Conservation (phyloP, 2,888 invertebrate genomes). For the Buathra laborator region DNA sequence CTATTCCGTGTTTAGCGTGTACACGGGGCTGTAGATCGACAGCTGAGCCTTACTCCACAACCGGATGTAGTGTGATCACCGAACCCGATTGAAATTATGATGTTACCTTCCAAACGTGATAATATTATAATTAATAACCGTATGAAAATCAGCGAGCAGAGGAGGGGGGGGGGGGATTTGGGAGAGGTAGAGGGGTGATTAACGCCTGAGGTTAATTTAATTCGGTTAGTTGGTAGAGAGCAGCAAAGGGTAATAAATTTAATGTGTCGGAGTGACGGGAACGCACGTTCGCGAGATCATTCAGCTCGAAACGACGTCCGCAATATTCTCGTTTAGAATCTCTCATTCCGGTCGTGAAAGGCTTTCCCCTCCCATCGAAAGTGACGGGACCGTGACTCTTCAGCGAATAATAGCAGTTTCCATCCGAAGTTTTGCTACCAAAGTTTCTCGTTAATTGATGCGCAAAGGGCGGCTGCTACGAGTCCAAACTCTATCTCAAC, state of each 20-base stretch:
- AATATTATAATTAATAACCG: constrained; percentile 55
- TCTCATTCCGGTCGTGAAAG: constrained; percentile 2
- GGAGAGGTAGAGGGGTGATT: background rate
- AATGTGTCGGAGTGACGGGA: constrained; percentile 21
- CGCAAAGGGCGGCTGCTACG: constrained; percentile 67
- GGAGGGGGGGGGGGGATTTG: background rate
- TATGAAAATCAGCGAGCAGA: constrained; percentile 4
- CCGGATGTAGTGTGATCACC: constrained; percentile 48
- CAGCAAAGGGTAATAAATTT: constrained; percentile 41
- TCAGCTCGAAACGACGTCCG: constrained; percentile 41
- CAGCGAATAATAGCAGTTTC: constrained; percentile 78
- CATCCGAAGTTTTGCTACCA: constrained; percentile 77
- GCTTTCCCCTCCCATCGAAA: constrained; percentile 3
- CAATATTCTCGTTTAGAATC: constrained; percentile 15
- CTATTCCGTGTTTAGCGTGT: constrained; percentile 5
- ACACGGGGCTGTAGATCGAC: background rate
- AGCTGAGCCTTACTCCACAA: constrained; percentile 20
- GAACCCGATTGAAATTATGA: constrained; percentile 47
- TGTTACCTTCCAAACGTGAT: constrained; percentile 38
- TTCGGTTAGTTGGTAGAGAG: constrained; percentile 37
- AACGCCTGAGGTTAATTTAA: constrained; percentile 17
- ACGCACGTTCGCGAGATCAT: constrained; percentile 10
- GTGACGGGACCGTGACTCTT: constrained; percentile 4
- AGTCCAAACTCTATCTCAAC: constrained; percentile 25
- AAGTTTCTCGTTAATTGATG: constrained; percentile 82